phyloP scores from a whole-genome alignment of 1,140 invertebrate species.

The Cyclina sinensis region DNA sequence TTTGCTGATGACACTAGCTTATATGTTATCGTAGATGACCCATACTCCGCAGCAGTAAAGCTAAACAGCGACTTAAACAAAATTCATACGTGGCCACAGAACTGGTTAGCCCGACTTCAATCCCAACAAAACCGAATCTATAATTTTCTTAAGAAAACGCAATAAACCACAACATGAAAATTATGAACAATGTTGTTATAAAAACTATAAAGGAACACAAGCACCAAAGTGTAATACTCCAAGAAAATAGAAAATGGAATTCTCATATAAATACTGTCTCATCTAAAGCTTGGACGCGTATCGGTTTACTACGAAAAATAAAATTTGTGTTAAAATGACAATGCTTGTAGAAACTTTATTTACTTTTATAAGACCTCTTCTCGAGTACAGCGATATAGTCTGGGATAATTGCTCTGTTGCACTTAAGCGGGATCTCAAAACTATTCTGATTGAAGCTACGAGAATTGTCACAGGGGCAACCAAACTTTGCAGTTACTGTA shows the following conservation, averaged over 20 bases:
- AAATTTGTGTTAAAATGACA: slow-evolving; percentile 34
- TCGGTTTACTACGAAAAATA: slow-evolving; percentile 30
- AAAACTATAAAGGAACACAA: neutral
- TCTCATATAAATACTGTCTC: slow-evolving; percentile 6
- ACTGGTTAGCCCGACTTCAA: slow-evolving; percentile 56
- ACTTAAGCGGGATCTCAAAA: neutral
- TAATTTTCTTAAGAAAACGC: slow-evolving; percentile 13
- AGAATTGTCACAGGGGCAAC: slow-evolving; percentile 50
- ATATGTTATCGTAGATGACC: no score
- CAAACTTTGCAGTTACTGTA: no score
- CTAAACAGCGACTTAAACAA: neutral
- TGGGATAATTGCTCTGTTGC: neutral
- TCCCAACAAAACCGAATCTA: slow-evolving; percentile 39
- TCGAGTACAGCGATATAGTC: slow-evolving; percentile 24
- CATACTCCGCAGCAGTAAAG: no score
- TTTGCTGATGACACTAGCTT: no score
- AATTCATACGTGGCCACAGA: slow-evolving; percentile 26
- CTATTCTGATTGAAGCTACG: slow-evolving; percentile 41
- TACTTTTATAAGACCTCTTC: slow-evolving; percentile 49
- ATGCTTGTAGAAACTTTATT: slow-evolving; percentile 39
- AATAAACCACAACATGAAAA: neutral
- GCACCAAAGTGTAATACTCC: slow-evolving; percentile 23
- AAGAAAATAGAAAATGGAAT: no score
- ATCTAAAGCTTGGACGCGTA: slow-evolving; percentile 2
- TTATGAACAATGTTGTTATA: slow-evolving; percentile 5